Evolutionary conservation across 1,140 invertebrate species (phyloP).

Genomic region (Battus philenor): DNA sequence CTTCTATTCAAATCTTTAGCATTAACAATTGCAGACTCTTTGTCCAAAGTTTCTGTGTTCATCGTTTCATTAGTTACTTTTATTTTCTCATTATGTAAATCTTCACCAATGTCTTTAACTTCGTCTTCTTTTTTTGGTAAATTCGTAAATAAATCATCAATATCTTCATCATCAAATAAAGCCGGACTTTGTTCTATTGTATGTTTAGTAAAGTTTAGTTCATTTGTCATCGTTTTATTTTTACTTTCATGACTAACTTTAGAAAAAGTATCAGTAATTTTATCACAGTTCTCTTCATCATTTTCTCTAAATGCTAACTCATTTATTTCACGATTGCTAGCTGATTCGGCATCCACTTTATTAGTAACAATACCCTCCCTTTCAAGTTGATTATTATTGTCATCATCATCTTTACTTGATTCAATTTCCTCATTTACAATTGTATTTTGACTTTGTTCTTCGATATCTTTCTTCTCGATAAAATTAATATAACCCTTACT

Average conservation of each 20-base stretch:
- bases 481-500: slow-evolving; percentile 7
- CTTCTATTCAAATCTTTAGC: no score
- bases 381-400: slow-evolving; percentile 14
- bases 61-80: no score
- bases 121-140: not conserved
- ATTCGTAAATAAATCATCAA: slow-evolving; percentile 15
- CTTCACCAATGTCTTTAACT: not conserved
- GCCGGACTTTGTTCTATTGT: slow-evolving; percentile 29
- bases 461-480: slow-evolving; percentile 7
- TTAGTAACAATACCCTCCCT: no score
- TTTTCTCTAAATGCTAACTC: no score
- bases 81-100: not conserved
- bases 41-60: no score
- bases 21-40: no score
- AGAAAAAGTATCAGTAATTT: no score
- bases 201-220: not conserved
- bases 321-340: no score
- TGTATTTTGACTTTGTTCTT: slow-evolving; percentile 6
- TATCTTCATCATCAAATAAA: slow-evolving; percentile 42
- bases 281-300: no score
- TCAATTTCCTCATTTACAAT: slow-evolving; percentile 3
- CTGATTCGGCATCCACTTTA: no score
- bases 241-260: not conserved
- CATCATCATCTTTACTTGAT: slow-evolving; percentile 14
- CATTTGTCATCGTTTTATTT: not conserved